Evolutionary conservation across 1,140 invertebrate genomes (phyloP).

Genomic region (Nymphalis io): DNA sequence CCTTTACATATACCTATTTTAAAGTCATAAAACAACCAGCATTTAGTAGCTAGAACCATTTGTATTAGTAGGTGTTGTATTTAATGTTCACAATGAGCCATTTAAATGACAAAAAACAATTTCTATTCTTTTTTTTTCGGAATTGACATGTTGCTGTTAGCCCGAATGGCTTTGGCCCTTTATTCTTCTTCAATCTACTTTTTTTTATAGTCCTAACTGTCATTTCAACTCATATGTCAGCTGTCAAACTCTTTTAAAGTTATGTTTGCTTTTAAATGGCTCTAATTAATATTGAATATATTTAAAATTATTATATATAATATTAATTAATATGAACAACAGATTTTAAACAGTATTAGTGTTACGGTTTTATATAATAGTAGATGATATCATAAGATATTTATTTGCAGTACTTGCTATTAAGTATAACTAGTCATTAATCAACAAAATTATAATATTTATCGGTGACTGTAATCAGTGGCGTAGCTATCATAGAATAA

Average conservation of each 20-base stretch:
- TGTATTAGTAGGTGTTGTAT: neutral
- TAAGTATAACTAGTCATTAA: conserved; percentile 26
- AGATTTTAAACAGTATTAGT: conserved; percentile 25
- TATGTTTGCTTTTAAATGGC: neutral
- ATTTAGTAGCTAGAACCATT: conserved; percentile 25
- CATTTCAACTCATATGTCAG: too few species aligned
- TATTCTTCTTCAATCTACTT: too few species aligned
- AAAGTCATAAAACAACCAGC: conserved; percentile 1
- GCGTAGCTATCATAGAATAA: too few species aligned
- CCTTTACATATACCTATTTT: conserved; percentile 1
- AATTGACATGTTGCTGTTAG: too few species aligned
- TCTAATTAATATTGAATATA: neutral
- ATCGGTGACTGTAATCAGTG: neutral
- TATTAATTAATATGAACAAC: neutral
- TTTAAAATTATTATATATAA: neutral
- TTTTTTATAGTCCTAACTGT: too few species aligned
- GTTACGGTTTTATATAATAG: conserved; percentile 17
- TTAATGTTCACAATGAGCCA: neutral
- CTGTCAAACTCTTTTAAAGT: neutral
- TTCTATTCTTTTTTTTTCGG: neutral
- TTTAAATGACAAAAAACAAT: neutral
- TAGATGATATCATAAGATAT: conserved; percentile 11
- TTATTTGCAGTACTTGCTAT: conserved; percentile 19
- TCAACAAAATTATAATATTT: conserved; percentile 9
- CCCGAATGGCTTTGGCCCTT: too few species aligned